Percentiles rank a stretch among this genome's conserved stretches.
Evolutionary conservation across 2,888 invertebrate genomes (phyloP).

Genomic region (Digitonthophagus gazella): DNA sequence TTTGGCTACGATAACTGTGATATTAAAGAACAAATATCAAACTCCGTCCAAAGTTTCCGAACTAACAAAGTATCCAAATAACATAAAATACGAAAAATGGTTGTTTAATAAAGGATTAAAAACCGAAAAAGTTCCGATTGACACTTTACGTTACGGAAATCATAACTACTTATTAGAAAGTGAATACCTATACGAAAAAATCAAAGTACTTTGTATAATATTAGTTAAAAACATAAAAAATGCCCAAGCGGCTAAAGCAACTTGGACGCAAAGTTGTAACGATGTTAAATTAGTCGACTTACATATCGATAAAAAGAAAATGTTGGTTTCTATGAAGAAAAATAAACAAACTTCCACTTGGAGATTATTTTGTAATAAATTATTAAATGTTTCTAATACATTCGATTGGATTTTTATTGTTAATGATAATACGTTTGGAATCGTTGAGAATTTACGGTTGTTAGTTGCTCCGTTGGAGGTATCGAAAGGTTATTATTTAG

Average conservation of each 20-base stretch:
- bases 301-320: conserved; percentile 33
- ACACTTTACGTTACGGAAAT: conserved; percentile 29
- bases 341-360: conserved; percentile 43
- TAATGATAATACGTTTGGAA: conserved; percentile 56
- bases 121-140: conserved; percentile 24
- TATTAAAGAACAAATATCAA: conserved; percentile 9
- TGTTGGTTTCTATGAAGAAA: conserved; percentile 38
- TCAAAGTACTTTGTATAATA: conserved; percentile 37
- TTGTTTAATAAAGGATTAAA: conserved; percentile 24
- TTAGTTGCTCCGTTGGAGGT: conserved; percentile 52
- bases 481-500: conserved; percentile 54
- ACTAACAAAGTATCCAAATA: conserved; percentile 18
- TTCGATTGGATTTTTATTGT: conserved; percentile 57
- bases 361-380: conserved; percentile 41
- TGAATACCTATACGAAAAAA: conserved; percentile 35
- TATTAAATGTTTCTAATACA: conserved; percentile 35
- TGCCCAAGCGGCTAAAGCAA: conserved; percentile 37
- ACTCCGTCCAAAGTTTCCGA: conserved; percentile 2
- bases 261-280: conserved; percentile 49
- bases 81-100: conserved; percentile 28
- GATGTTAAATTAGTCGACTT: conserved; percentile 38
- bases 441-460: conserved; percentile 58
- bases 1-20: conserved; percentile 10
- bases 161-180: conserved; percentile 32
- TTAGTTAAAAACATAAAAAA: conserved; percentile 35